Percentiles rank a stretch among this genome's conserved stretches.
These are phyloP conservation scores for Alosa alosa DNA, from an alignment of 2,113 vertebrate genomes.

Conservation along the genomic window DNA sequence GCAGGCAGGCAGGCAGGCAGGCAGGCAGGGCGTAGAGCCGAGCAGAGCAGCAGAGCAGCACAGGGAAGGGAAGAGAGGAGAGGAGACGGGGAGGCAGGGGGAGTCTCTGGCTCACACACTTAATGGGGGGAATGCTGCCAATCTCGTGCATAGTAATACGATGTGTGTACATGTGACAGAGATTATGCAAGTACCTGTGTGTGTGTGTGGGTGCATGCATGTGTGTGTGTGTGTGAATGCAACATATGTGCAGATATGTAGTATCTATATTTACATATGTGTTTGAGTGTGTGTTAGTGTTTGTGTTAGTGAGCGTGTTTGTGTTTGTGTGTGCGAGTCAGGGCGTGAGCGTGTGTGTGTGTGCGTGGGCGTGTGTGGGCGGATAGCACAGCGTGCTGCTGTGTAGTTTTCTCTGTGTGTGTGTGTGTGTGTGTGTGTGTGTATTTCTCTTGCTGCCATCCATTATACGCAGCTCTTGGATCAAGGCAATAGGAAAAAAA, in stretches of 20 bases:
- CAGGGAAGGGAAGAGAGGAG: background rate
- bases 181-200: no score
- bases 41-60: background rate
- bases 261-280: background rate
- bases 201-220: background rate
- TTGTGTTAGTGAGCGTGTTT: background rate
- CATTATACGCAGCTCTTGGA: background rate
- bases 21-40: no score
- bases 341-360: constrained; percentile 35
- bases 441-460: background rate
- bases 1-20: background rate
- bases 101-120: background rate
- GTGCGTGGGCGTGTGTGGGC: constrained; percentile 37
- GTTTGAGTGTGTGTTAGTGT: background rate
- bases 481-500: background rate
- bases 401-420: background rate
- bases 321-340: constrained; percentile 29
- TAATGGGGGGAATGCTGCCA: background rate
- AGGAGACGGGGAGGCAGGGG: background rate
- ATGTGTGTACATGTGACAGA: background rate
- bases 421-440: background rate
- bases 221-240: background rate
- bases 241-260: background rate
- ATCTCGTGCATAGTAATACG: background rate
- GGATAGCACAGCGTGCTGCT: background rate